These are phyloP conservation scores for Typhlichthys subterraneus DNA, from an alignment of 2,797 vertebrate species.

Conservation along the genomic window DNA sequence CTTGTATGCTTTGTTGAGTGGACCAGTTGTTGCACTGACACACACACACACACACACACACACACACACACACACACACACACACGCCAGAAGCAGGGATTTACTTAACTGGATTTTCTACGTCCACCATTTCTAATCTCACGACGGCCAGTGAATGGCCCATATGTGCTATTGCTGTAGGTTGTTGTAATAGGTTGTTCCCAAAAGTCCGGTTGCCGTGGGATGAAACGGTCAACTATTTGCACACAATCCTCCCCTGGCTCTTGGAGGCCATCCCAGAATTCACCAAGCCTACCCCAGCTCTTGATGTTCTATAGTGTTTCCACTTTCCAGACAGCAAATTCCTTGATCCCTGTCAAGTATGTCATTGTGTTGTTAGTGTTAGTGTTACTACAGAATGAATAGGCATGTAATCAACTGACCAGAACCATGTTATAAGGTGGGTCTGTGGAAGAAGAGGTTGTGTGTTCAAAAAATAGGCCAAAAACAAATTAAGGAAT, in stretches of 20 bases:
- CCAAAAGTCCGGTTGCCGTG: neutral
- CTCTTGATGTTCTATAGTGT: neutral
- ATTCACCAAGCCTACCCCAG: conserved; percentile 18
- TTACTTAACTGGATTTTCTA: conserved; percentile 2
- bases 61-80: neutral
- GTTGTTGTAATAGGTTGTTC: neutral
- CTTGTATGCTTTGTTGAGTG: conserved; percentile 4
- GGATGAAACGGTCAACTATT: neutral
- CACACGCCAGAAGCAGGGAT: conserved; percentile 21
- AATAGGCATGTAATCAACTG: conserved; percentile 3
- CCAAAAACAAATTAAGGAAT: too few relatives aligned
- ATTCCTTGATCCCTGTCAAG: neutral
- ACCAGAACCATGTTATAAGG: neutral
- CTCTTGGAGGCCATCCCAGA: neutral
- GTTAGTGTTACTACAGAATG: conserved; percentile 27
- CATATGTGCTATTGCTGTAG: neutral
- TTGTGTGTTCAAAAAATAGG: too few relatives aligned
- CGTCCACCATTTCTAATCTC: neutral
- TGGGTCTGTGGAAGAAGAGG: too few relatives aligned
- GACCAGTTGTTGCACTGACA: conserved; percentile 1
- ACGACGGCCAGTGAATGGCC: neutral
- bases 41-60: neutral
- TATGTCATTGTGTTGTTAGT: conserved; percentile 1
- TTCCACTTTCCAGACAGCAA: neutral
- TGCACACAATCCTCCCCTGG: conserved; percentile 14